These are phyloP conservation scores for Chaetogeoica ovagalla DNA, from an alignment of 2,888 invertebrate genomes.

Conservation along the genomic window DNA sequence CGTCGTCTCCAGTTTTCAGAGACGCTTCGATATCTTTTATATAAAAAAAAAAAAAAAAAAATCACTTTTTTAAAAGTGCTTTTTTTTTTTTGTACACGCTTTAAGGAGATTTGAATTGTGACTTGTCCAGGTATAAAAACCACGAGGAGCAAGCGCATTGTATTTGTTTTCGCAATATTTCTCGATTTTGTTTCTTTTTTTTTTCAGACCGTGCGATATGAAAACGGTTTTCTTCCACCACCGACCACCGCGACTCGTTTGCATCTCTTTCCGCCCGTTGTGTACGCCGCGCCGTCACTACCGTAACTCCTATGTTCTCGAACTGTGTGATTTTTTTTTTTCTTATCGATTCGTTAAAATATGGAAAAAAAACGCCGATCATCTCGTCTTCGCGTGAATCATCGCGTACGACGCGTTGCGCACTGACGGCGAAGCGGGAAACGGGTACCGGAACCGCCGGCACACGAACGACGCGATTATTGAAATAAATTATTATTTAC, in stretches of 20 bases:
- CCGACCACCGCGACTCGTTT: neutral
- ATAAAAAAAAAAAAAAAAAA: no score
- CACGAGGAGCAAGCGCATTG: neutral
- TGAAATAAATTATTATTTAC: slow-evolving; percentile 36
- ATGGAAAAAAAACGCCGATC: neutral
- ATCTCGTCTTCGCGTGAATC: slow-evolving; percentile 1
- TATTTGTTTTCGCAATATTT: neutral
- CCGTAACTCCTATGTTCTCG: neutral
- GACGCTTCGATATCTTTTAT: no score
- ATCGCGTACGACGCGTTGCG: neutral
- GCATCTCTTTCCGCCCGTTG: slow-evolving; percentile 12
- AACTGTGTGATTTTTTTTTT: neutral
- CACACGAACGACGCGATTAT: slow-evolving; percentile 3
- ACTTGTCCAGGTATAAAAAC: no score
- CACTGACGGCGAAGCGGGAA: neutral
- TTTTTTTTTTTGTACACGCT: no score
- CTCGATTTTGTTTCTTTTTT: neutral
- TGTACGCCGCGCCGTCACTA: neutral
- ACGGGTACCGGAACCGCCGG: slow-evolving; percentile 20
- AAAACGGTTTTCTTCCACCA: neutral
- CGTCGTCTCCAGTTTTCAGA: no score
- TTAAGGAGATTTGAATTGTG: no score
- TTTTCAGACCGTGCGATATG: neutral
- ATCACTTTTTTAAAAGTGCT: no score
- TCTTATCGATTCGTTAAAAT: slow-evolving; percentile 11